phyloP scores from a whole-genome alignment of 2,888 invertebrate species.

The Chouioia cunea region DNA sequence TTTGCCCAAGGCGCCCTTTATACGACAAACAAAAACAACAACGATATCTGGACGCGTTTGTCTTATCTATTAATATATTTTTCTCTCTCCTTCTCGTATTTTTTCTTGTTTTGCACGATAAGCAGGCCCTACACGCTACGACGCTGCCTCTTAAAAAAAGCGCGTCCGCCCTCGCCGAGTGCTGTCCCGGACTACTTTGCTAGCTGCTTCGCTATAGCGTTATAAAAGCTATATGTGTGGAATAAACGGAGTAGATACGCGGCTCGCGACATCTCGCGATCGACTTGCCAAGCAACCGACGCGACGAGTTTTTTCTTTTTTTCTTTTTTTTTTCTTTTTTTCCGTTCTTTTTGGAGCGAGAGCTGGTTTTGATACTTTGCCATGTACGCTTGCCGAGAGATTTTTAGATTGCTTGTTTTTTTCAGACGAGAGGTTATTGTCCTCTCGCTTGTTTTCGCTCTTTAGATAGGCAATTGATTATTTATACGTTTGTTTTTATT shows the following conservation, averaged over 20 bases:
- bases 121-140: constrained; percentile 29
- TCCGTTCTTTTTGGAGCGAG: not conserved
- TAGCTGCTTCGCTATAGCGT: constrained; percentile 43
- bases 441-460: too few species aligned
- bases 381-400: too few species aligned
- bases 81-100: constrained; percentile 45
- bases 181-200: constrained; percentile 58
- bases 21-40: too few species aligned
- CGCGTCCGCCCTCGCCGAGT: constrained; percentile 60
- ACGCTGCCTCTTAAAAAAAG: constrained; percentile 49
- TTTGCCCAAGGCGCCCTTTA: too few species aligned
- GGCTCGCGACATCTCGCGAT: constrained; percentile 50
- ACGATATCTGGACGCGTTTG: not conserved
- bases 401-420: too few species aligned
- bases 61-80: not conserved
- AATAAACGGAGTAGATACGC: too few species aligned
- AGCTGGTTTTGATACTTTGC: too few species aligned
- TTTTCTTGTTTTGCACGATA: not conserved
- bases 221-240: too few species aligned
- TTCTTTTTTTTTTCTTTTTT: constrained; percentile 1
- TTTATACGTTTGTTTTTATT: too few species aligned
- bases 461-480: too few species aligned
- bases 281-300: constrained; percentile 31
- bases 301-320: not conserved
- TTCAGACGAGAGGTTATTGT: too few species aligned